Evolutionary conservation across 1,140 invertebrate genomes (phyloP).

Genomic region (Cotesia chilonis): DNA sequence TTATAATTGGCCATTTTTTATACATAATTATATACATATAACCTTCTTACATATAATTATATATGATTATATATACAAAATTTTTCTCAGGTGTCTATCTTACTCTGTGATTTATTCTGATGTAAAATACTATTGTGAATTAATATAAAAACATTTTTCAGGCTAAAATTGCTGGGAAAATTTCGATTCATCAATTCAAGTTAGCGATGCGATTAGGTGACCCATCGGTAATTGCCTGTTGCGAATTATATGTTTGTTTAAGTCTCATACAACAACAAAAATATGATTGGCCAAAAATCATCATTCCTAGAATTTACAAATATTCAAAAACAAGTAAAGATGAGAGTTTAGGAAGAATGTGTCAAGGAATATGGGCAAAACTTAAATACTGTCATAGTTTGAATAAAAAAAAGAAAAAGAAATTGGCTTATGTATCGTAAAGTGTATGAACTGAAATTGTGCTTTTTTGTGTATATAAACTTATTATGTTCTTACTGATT

Average conservation of each 20-base stretch:
- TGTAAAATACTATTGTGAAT: conserved; percentile 22
- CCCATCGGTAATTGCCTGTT: conserved; percentile 79
- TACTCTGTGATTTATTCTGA: background rate
- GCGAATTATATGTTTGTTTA: conserved; percentile 85
- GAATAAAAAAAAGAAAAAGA: conserved; percentile 47
- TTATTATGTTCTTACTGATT: no score
- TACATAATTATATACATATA: no score
- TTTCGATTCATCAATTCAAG: conserved; percentile 83
- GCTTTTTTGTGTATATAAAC: no score
- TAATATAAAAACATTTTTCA: conserved; percentile 56
- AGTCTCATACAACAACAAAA: conserved; percentile 84
- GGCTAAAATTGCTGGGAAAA: conserved; percentile 87
- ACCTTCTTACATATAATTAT: no score
- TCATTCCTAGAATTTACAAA: conserved; percentile 74
- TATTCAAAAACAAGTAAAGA: conserved; percentile 70
- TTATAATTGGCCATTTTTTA: no score
- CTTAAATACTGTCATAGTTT: conserved; percentile 71
- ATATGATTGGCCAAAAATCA: conserved; percentile 70
- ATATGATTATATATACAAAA: background rate
- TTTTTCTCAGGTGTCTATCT: background rate
- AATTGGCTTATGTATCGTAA: background rate
- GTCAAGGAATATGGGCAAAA: conserved; percentile 84
- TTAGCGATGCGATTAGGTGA: conserved; percentile 83
- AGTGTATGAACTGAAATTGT: no score
- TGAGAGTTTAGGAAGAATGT: conserved; percentile 77